Evolutionary conservation across 2,113 vertebrate genomes (phyloP).

Genomic region (Charadrius vociferus): DNA sequence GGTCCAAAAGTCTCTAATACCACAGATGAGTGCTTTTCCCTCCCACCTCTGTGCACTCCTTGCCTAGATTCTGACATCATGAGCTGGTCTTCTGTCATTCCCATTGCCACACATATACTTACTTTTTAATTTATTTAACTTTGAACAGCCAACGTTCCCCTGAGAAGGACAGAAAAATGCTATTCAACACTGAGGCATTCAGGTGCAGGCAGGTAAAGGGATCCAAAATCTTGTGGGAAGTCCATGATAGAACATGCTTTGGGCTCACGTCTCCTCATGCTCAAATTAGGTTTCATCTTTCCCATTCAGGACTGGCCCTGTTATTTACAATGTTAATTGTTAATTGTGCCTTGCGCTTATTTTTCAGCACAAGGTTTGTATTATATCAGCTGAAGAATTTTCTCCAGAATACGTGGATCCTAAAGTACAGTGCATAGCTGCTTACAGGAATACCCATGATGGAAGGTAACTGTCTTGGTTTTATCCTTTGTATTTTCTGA

Average conservation of each 20-base stretch:
- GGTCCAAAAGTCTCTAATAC: background rate
- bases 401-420: slow-evolving; percentile 84
- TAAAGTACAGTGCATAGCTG: slow-evolving; percentile 84
- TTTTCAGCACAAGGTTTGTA: slow-evolving; percentile 86
- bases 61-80: background rate
- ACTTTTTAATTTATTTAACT: background rate
- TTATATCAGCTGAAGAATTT: slow-evolving; percentile 85
- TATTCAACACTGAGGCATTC: background rate
- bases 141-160: background rate
- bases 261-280: background rate
- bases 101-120: background rate
- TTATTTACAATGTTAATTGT: background rate
- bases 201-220: background rate
- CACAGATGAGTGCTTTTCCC: background rate
- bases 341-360: background rate
- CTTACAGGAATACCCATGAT: slow-evolving; percentile 66
- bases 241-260: background rate
- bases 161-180: background rate
- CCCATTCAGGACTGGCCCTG: background rate
- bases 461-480: slow-evolving; percentile 68
- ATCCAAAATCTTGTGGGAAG: background rate
- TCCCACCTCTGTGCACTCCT: background rate
- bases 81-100: background rate
- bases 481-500: background rate
- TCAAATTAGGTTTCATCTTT: background rate